Evolutionary conservation across 2,888 invertebrate genomes (phyloP).

Genomic region (Hetaerina titia): DNA sequence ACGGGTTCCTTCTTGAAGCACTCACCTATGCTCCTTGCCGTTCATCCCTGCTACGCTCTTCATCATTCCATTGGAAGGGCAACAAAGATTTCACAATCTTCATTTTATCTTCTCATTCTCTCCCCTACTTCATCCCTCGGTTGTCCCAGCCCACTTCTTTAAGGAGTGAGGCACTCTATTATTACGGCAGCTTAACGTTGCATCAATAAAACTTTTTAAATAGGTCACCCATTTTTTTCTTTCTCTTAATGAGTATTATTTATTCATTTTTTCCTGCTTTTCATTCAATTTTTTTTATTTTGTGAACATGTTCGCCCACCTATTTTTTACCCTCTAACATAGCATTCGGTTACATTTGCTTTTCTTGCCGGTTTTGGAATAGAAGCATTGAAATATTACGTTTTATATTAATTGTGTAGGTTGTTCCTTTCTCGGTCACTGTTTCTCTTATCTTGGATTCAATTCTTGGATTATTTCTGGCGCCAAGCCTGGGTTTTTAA

Average conservation of each 20-base stretch:
- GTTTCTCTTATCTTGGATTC: no score
- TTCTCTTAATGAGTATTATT: not conserved
- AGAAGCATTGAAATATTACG: no score
- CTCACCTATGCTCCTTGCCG: not conserved
- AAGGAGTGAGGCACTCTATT: not conserved
- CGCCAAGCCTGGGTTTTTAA: no score
- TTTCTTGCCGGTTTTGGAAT: no score
- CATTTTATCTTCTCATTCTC: not conserved
- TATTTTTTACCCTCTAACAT: not conserved
- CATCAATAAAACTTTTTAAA: conserved; percentile 7
- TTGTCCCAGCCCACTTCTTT: not conserved
- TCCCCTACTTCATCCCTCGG: not conserved
- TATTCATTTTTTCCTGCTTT: not conserved
- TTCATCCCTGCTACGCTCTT: not conserved
- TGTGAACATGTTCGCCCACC: not conserved
- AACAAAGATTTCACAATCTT: not conserved
- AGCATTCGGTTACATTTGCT: not conserved
- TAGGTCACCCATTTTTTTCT: conserved; percentile 2
- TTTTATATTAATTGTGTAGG: no score
- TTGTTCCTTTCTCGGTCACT: no score
- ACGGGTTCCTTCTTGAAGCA: not conserved
- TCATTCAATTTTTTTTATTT: not conserved
- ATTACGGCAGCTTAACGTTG: not conserved
- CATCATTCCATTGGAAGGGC: not conserved
- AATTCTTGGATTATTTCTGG: no score